Conservation (phyloP, 2,888 invertebrate genomes). For the Philereme transversata region DNA sequence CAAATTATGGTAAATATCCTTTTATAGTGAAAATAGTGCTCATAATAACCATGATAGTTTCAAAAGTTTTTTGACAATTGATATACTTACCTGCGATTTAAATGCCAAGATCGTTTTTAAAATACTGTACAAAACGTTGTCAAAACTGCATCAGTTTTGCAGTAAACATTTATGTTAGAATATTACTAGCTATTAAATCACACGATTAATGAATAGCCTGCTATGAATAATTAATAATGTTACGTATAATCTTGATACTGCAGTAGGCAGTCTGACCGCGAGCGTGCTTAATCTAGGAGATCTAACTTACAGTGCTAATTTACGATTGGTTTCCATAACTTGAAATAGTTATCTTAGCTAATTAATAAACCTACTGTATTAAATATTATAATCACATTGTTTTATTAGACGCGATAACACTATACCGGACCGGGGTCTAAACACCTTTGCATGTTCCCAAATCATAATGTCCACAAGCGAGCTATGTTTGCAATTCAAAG, state of each 20-base stretch:
- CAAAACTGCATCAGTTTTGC: no score
- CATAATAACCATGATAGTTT: no score
- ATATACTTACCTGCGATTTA: no score
- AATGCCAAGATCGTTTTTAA: no score
- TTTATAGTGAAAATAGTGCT: no score
- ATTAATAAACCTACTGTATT: slow-evolving; percentile 10
- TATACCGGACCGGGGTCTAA: not conserved
- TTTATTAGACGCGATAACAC: slow-evolving; percentile 4
- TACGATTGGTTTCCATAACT: slow-evolving; percentile 16
- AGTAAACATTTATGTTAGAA: no score
- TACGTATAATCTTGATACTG: slow-evolving; percentile 18
- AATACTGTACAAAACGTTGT: no score
- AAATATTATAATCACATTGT: slow-evolving; percentile 9
- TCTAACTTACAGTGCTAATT: slow-evolving; percentile 18
- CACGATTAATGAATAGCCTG: no score
- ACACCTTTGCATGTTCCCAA: slow-evolving; percentile 4
- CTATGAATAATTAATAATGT: not conserved
- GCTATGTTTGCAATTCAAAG: slow-evolving; percentile 8
- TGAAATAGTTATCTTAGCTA: slow-evolving; percentile 10
- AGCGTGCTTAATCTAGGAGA: slow-evolving; percentile 10
- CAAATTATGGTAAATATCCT: no score
- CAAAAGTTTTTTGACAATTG: no score
- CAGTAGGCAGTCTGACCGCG: slow-evolving; percentile 11
- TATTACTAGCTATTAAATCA: no score
- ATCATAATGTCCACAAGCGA: slow-evolving; percentile 3